A percentile compares a stretch with the other conserved stretches of the same genome.
Conservation (phyloP, 2,797 vertebrate genomes). For the Distichodus sexfasciatus region DNA sequence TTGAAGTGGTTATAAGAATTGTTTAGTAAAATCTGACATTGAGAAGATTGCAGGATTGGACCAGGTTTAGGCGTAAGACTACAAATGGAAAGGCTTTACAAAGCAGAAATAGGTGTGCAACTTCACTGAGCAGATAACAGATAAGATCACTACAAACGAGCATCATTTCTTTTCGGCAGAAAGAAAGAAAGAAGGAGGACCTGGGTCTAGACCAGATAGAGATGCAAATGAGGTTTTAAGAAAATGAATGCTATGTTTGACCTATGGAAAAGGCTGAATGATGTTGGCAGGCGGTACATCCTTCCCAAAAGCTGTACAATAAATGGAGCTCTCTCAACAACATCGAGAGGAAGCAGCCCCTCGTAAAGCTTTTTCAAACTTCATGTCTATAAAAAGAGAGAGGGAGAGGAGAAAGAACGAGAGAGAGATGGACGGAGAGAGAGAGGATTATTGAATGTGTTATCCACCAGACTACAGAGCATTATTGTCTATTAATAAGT, state of each 20-base stretch:
- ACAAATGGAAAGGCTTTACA: too few species aligned
- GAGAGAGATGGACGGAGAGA: too few species aligned
- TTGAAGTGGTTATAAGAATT: too few species aligned
- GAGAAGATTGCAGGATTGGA: too few species aligned
- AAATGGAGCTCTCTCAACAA: conserved; percentile 54
- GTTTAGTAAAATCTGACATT: too few species aligned
- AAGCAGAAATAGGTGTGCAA: too few species aligned
- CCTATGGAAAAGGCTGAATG: conserved; percentile 40
- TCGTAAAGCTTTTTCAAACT: conserved; percentile 19
- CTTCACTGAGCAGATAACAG: too few species aligned
- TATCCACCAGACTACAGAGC: conserved; percentile 27
- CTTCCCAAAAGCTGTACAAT: conserved; percentile 52
- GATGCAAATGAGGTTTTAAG: conserved; percentile 24
- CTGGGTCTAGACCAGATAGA: conserved; percentile 30
- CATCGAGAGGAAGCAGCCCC: conserved; percentile 49
- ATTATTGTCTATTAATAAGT: conserved; percentile 36
- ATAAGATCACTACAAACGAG: too few species aligned
- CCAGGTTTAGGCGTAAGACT: too few species aligned
- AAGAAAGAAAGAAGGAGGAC: too few species aligned
- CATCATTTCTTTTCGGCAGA: too few species aligned
- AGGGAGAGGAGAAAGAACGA: background rate
- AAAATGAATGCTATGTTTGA: conserved; percentile 45
- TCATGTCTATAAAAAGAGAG: conserved; percentile 19
- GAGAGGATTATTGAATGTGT: conserved; percentile 13
- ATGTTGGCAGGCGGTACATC: conserved; percentile 50